Percentiles rank a stretch among this genome's conserved stretches.
These are phyloP conservation scores for Drosophila eugracilis DNA, from an alignment of 1,140 invertebrate genomes.

Conservation along the genomic window DNA sequence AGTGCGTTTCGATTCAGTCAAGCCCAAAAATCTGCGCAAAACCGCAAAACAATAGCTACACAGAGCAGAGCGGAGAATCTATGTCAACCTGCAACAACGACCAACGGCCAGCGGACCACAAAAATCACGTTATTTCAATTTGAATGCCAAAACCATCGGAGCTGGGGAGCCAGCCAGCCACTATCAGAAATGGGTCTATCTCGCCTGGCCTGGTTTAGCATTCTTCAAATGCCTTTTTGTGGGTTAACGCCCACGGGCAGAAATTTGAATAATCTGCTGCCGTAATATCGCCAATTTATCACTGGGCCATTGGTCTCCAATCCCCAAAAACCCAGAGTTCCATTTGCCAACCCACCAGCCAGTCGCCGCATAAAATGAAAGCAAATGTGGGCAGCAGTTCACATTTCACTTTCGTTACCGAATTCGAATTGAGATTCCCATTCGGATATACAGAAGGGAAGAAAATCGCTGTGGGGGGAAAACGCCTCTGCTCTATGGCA, in stretches of 20 bases:
- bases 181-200: constrained; percentile 52
- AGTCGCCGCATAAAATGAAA: constrained; percentile 26
- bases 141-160: constrained; percentile 74
- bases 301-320: constrained; percentile 52
- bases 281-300: constrained; percentile 81
- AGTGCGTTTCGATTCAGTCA: constrained; percentile 72
- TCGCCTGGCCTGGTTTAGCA: constrained; percentile 58
- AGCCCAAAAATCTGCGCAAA: constrained; percentile 71
- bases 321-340: constrained; percentile 6
- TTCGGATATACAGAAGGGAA: constrained; percentile 7
- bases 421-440: neutral
- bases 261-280: constrained; percentile 72
- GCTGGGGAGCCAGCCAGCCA: constrained; percentile 15
- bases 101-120: constrained; percentile 66
- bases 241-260: constrained; percentile 71
- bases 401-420: constrained; percentile 55
- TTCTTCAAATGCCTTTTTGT: constrained; percentile 64
- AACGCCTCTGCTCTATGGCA: constrained; percentile 60
- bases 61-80: constrained; percentile 55
- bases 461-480: neutral
- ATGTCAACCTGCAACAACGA: constrained; percentile 47
- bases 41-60: constrained; percentile 74
- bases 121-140: constrained; percentile 83
- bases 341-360: constrained; percentile 10
- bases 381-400: constrained; percentile 59